These are phyloP conservation scores for Bombycilla garrulus DNA, from an alignment of 2,113 vertebrate species.

Conservation along the genomic window DNA sequence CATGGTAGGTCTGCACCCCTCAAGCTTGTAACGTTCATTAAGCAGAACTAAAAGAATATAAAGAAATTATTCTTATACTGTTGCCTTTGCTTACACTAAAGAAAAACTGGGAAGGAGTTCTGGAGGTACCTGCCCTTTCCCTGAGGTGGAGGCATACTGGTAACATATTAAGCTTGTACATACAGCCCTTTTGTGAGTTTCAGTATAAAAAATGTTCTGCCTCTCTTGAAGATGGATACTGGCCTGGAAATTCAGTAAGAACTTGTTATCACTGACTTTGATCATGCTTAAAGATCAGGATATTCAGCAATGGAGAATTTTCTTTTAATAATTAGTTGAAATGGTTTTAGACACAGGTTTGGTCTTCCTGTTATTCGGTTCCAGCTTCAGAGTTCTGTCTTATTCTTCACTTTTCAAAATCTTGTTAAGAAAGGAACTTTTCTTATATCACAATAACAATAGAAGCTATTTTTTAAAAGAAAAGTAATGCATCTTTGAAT, in stretches of 20 bases:
- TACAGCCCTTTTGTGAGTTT: neutral
- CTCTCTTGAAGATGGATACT: neutral
- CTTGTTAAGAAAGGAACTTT: neutral
- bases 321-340: neutral
- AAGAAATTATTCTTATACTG: neutral
- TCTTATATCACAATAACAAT: neutral
- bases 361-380: neutral
- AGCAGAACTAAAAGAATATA: neutral
- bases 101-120: neutral
- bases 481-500: neutral
- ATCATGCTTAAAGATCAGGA: neutral
- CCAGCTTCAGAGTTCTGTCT: neutral
- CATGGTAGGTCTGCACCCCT: neutral
- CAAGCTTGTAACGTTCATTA: neutral
- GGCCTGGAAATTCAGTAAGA: neutral
- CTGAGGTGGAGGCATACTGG: neutral
- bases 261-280: neutral
- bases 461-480: neutral
- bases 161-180: neutral
- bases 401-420: neutral
- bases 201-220: neutral
- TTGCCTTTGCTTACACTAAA: neutral
- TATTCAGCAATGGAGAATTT: neutral
- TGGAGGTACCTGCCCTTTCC: neutral
- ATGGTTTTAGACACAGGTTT: neutral